Base-by-base conservation (phyloP, 1,140 invertebrate species). In the Drosophila littoralis region DNA sequence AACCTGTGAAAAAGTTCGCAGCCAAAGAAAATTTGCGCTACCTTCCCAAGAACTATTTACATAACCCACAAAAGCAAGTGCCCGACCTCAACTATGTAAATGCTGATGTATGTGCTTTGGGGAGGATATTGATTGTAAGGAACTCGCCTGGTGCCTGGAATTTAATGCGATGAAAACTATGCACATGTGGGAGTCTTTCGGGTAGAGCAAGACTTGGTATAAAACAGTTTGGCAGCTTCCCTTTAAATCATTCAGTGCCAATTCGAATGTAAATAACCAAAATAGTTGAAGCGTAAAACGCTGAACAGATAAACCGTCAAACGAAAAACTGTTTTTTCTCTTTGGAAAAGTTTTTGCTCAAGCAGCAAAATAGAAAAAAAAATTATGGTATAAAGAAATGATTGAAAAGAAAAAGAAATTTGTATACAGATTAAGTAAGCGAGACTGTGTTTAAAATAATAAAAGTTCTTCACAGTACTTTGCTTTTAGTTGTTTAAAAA, bases 181-280 rank as follows among this genome's bases (percentile, higher is more conserved):
- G 61, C 36, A 36, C 10, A 15, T 58, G 36, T 28, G 8, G n/a
- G 32, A 35, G 38, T 57, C 38, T 54, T 63, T 35, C 17, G 32
- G n/a, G 7, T 32, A 17, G 28, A 40, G 32, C n/a, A 46, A 61
- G 33, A 51, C 13, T 3, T 22, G n/a, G 10, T 36, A 57, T 42
- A 42, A 48, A 51, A 72, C 42, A 55, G 33, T 57, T 71, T 46
- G 55, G 35, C 42, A 36, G 51, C 42, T 35, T 32, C 17, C 9
- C 55, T 60, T 77, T 81, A 58, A 79, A 71, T 71, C 76, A 66
- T 46, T 71, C 67, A 65, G 28, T 69, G 65, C 42, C 58, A 61
- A 83, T 79, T 70, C 48, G 64, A 77, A 71, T 64, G 78, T 59
- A 77, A 81, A 75, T 70, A 70, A 51, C 40, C n/a, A 36, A 75